phyloP scores from a whole-genome alignment of 2,113 vertebrate genomes.

The Eublepharis macularius region DNA sequence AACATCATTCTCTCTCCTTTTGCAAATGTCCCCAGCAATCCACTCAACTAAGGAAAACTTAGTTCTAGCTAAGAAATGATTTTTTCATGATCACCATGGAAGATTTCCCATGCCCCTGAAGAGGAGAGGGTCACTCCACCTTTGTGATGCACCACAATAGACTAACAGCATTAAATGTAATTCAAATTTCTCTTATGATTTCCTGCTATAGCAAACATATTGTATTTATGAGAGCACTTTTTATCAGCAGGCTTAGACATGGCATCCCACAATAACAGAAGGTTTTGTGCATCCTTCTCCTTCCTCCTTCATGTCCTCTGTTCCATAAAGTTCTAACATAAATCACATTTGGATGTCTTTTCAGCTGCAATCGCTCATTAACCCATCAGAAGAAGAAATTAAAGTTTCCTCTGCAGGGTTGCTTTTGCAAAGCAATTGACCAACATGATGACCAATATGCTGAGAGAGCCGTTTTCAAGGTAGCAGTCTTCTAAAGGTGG shows the following conservation, averaged over 20 bases:
- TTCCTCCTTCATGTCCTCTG: fast-evolving
- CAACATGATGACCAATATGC: neutral
- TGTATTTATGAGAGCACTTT: neutral
- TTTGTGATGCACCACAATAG: neutral
- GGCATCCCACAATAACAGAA: neutral
- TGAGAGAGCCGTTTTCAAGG: neutral
- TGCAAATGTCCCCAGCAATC: too few species aligned
- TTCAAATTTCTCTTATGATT: neutral
- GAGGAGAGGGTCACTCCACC: too few species aligned
- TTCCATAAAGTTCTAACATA: neutral
- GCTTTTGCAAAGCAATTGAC: neutral
- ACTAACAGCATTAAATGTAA: neutral
- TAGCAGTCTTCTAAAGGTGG: neutral
- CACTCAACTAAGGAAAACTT: too few species aligned
- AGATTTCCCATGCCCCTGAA: too few species aligned
- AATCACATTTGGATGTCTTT: neutral
- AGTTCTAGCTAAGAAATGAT: too few species aligned
- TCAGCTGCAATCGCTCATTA: neutral
- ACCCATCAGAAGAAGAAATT: neutral
- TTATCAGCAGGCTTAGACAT: neutral
- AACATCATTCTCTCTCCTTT: too few species aligned
- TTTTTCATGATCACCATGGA: too few species aligned
- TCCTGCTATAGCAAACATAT: neutral
- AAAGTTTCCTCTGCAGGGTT: neutral
- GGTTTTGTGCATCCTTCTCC: neutral